These are phyloP conservation scores for Polyommatus iphigenia DNA, from an alignment of 2,888 invertebrate genomes.

Conservation along the genomic window DNA sequence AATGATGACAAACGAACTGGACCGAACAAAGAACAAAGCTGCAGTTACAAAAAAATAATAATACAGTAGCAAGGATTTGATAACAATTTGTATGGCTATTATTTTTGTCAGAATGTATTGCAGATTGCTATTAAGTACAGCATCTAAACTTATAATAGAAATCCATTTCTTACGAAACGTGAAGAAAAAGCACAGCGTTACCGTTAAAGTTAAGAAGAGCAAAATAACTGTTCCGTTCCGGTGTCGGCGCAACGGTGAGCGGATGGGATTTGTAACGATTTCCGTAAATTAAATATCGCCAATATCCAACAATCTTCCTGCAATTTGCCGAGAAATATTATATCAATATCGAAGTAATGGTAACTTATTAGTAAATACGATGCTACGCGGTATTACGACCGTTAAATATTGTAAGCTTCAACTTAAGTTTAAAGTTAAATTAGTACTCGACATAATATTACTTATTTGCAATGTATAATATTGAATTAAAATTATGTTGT, in stretches of 20 bases:
- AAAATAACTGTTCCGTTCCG: constrained; percentile 71
- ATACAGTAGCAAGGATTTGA: no score
- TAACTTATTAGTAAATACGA: neutral
- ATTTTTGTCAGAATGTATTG: no score
- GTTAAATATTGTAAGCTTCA: neutral
- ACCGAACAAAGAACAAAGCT: no score
- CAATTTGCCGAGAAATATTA: constrained; percentile 14
- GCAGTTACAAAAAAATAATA: no score
- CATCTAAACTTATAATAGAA: neutral
- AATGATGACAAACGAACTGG: no score
- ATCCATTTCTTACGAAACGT: constrained; percentile 51
- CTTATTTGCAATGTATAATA: neutral
- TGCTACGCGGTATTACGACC: neutral
- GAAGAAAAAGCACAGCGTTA: constrained; percentile 70
- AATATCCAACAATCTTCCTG: constrained; percentile 12
- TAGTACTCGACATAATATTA: neutral
- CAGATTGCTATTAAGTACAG: no score
- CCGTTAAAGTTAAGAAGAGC: constrained; percentile 67
- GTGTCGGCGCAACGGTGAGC: constrained; percentile 49
- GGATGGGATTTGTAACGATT: constrained; percentile 39
- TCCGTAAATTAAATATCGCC: constrained; percentile 27
- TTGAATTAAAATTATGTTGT: neutral
- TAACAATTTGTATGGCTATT: no score
- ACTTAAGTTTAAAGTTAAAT: neutral
- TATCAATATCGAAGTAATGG: neutral